Evolutionary conservation across 2,113 vertebrate genomes (phyloP).

Genomic region (Prochilodus magdalenae): DNA sequence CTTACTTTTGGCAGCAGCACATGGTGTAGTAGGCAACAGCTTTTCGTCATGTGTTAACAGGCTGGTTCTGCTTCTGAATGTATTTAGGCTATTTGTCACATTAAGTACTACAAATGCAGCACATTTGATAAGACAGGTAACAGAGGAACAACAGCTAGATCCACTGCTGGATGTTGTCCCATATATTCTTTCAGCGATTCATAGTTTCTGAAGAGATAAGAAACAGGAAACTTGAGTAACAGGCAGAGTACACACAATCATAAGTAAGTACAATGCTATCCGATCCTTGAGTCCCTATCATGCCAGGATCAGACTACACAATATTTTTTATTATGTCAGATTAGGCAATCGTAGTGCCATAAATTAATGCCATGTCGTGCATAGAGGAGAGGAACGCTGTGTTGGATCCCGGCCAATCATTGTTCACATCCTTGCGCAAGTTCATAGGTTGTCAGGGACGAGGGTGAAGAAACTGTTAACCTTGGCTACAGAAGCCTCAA

Average conservation of each 20-base stretch:
- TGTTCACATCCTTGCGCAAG: no score
- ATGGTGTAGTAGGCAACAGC: not conserved
- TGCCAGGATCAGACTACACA: no score
- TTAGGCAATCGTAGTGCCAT: no score
- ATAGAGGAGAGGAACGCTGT: no score
- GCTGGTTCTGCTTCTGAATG: not conserved
- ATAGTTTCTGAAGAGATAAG: not conserved
- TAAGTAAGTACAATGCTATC: no score
- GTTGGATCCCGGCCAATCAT: no score
- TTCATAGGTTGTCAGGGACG: no score
- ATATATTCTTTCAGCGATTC: not conserved
- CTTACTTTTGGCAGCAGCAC: not conserved
- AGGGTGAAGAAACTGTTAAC: no score
- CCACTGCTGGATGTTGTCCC: not conserved
- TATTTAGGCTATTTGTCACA: conserved; percentile 1
- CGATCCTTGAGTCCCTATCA: not conserved
- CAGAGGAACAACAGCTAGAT: not conserved
- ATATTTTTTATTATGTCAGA: no score
- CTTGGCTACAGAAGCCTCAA: no score
- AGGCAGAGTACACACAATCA: not conserved
- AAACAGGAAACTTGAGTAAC: not conserved
- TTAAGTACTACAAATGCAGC: not conserved
- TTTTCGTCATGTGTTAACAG: not conserved
- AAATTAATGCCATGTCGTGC: no score
- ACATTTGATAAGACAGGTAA: not conserved